Percentiles rank a stretch among this genome's conserved stretches.
phyloP scores from a whole-genome alignment of 1,140 invertebrate species.

The Helicoverpa armigera region DNA sequence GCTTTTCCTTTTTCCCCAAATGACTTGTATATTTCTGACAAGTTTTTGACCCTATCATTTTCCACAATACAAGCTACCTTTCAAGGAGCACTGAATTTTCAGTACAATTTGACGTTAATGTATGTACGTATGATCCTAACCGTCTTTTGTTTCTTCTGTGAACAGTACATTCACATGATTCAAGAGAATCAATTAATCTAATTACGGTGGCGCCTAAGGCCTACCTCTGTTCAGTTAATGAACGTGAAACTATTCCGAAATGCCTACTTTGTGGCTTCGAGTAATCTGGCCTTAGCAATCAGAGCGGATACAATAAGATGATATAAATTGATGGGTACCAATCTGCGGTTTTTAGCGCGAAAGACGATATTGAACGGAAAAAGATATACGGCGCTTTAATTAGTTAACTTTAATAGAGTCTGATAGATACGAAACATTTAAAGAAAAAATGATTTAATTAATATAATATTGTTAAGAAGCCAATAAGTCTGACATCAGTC shows the following conservation, averaged over 20 bases:
- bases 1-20: too few relatives aligned
- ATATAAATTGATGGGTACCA: slow-evolving; percentile 16
- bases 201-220: slow-evolving; percentile 57
- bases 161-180: slow-evolving; percentile 28
- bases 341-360: slow-evolving; percentile 20
- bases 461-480: too few relatives aligned
- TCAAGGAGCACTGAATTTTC: too few relatives aligned
- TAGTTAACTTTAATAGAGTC: too few relatives aligned
- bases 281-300: slow-evolving; percentile 12
- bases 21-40: too few relatives aligned
- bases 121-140: too few relatives aligned
- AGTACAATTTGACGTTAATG: not conserved
- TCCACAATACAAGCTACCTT: too few relatives aligned
- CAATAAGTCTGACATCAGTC: too few relatives aligned
- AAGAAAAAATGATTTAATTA: too few relatives aligned
- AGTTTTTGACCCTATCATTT: too few relatives aligned
- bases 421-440: not conserved
- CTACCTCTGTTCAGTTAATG: slow-evolving; percentile 44
- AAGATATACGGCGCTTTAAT: not conserved
- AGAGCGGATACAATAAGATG: slow-evolving; percentile 51
- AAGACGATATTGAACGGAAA: slow-evolving; percentile 18
- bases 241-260: slow-evolving; percentile 56
- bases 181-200: slow-evolving; percentile 58
- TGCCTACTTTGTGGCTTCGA: slow-evolving; percentile 40
- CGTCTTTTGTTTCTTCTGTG: too few relatives aligned